phyloP scores from a whole-genome alignment of 2,797 vertebrate genomes.

The Eidolon dupreanum region DNA sequence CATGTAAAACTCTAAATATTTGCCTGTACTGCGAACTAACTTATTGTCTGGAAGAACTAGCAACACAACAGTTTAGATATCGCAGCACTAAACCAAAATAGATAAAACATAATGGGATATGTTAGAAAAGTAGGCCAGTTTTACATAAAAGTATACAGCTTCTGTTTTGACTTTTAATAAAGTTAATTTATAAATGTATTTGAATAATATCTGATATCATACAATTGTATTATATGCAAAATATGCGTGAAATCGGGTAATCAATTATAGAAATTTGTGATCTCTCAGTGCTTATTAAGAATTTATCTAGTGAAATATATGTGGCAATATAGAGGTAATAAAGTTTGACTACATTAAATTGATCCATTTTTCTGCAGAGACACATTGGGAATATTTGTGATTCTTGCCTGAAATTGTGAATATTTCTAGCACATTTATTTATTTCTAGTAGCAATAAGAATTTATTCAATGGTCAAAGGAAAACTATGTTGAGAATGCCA shows the following conservation, averaged over 20 bases:
- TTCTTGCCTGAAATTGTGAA: neutral
- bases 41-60: neutral
- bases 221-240: neutral
- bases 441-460: conserved; percentile 1
- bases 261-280: neutral
- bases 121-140: neutral
- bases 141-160: neutral
- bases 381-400: neutral
- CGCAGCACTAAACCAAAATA: neutral
- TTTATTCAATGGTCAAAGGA: neutral
- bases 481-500: neutral
- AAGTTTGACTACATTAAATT: neutral
- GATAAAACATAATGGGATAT: neutral
- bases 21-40: neutral
- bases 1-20: neutral
- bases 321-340: neutral
- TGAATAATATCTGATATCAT: neutral
- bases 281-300: neutral
- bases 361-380: neutral
- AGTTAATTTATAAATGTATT: neutral
- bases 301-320: neutral
- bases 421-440: neutral
- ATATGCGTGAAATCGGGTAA: neutral
- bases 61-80: neutral
- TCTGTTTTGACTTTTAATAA: neutral